Percentiles rank a stretch among this genome's conserved stretches.
These are phyloP conservation scores for Latrodectus elegans DNA, from an alignment of 2,888 invertebrate genomes.

Conservation along the genomic window DNA sequence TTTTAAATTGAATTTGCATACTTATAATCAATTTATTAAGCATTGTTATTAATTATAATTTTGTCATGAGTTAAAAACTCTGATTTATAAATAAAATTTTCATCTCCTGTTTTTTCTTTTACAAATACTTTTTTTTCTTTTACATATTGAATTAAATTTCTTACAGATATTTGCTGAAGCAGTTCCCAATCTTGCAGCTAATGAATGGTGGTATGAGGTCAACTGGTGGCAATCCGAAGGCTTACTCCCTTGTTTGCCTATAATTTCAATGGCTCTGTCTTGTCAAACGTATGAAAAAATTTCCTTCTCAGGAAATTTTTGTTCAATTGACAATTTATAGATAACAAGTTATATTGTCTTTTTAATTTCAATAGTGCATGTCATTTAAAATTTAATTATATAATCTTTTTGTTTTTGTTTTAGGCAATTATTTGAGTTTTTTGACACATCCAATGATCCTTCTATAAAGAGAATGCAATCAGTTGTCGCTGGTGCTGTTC, in stretches of 20 bases:
- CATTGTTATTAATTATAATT: not conserved
- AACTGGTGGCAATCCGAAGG: slow-evolving; percentile 89
- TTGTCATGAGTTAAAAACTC: too few species aligned
- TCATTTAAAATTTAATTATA: not conserved
- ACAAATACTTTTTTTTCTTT: too few species aligned
- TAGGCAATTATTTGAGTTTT: slow-evolving; percentile 93
- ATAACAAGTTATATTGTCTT: not conserved
- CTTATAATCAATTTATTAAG: not conserved
- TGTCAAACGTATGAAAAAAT: slow-evolving; percentile 87
- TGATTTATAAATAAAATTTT: too few species aligned
- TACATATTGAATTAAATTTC: slow-evolving; percentile 14
- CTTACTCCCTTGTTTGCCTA: slow-evolving; percentile 92
- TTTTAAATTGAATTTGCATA: too few species aligned
- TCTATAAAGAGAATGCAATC: slow-evolving; percentile 91
- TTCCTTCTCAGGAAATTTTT: not conserved
- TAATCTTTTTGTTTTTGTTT: not conserved
- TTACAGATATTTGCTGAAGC: slow-evolving; percentile 86
- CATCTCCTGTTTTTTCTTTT: too few species aligned
- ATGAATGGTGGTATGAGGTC: slow-evolving; percentile 81
- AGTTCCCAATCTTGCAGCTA: slow-evolving; percentile 82
- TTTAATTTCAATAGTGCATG: not conserved
- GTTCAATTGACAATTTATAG: not conserved
- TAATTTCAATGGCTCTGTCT: slow-evolving; percentile 96
- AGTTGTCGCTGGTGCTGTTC: slow-evolving; percentile 90
- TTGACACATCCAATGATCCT: slow-evolving; percentile 90